Base-by-base conservation (phyloP, 2,888 invertebrate genomes). In the Hemaris fuciformis region DNA sequence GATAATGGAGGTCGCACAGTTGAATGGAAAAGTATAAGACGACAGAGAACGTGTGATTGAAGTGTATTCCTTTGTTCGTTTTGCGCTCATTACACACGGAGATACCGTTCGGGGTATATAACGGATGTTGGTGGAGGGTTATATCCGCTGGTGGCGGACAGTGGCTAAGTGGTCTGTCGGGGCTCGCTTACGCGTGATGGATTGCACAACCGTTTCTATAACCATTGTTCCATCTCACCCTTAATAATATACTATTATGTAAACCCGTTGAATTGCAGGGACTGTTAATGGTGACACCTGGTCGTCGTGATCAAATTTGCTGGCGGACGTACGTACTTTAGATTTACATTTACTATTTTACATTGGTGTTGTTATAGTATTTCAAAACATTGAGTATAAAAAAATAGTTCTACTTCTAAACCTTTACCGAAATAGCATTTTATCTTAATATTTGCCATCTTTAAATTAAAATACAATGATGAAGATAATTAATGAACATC, bases 101-200 rank as follows among this genome's bases (percentile, higher is more conserved):
- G 38, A 66, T 66, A 65, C 62, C 62, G 57, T 56, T 66, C 67
- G 63, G 73, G 67, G 62, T 61, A 61, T 62, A 59, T 56, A 64
- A 73, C 78, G 83, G 81, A 83, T 80, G 81, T 79, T 76, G 75
- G 80, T 64, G 69, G 72, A 80, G 77, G 77, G 75, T 68, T 73
- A 69, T 74, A 78, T 83, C 80, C 81, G 79, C 73, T 76, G 73
- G 72, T 78, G 77, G 71, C 83, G 81, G 85, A 80, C 87, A 81
- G 82, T 81, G 82, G 86, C 83, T 88, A 89, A 89, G 88, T 89
- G 87, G 81, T 82, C 84, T 85, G 85, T 88, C 88, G 83, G 78
- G 80, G 73, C 80, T 80, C 80, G 81, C 84, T 80, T 82, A 77
- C 83, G 77, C 76, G 84, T 88, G 88, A 88, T 88, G 87, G 88